Conservation (phyloP, 2,797 vertebrate genomes). For the Triplophysa bombifrons region DNA sequence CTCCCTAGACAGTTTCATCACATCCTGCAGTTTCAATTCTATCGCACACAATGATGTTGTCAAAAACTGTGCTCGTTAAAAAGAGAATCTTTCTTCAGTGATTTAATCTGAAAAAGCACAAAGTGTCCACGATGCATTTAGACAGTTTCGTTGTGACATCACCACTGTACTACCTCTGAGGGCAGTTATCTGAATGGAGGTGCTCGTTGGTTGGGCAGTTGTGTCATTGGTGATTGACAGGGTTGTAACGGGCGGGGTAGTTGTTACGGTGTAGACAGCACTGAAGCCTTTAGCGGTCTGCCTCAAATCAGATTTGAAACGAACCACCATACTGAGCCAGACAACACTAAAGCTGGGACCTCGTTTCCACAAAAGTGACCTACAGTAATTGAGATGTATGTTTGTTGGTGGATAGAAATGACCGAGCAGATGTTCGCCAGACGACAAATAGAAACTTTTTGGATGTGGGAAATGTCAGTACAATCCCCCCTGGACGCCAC, state of each 20-base stretch:
- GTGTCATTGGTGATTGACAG: slow-evolving; percentile 31
- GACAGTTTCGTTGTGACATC: neutral
- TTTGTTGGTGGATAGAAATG: slow-evolving; percentile 16
- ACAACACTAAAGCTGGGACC: slow-evolving; percentile 65
- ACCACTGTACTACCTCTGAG: slow-evolving; percentile 56
- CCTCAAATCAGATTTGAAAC: slow-evolving; percentile 72
- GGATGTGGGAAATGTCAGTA: slow-evolving; percentile 12
- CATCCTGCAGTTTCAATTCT: neutral
- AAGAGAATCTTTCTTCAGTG: too few species aligned
- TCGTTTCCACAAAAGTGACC: slow-evolving; percentile 75
- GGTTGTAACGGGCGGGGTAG: slow-evolving; percentile 60
- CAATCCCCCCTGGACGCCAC: slow-evolving; percentile 66
- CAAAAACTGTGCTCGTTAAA: neutral
- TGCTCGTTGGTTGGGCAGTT: slow-evolving; percentile 34
- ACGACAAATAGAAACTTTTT: slow-evolving; percentile 17
- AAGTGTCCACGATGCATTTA: too few species aligned
- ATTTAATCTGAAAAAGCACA: too few species aligned
- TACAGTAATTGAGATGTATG: slow-evolving; percentile 52
- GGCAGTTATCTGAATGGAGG: neutral
- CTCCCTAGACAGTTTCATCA: slow-evolving; percentile 8
- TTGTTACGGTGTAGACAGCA: slow-evolving; percentile 70
- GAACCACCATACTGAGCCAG: slow-evolving; percentile 72
- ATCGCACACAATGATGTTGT: neutral
- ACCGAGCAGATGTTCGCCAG: slow-evolving; percentile 14
- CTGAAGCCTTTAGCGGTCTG: slow-evolving; percentile 72